Percentiles rank a stretch among this genome's conserved stretches.
Evolutionary conservation across 2,888 invertebrate species (phyloP).

Genomic region (Melanargia galathea): DNA sequence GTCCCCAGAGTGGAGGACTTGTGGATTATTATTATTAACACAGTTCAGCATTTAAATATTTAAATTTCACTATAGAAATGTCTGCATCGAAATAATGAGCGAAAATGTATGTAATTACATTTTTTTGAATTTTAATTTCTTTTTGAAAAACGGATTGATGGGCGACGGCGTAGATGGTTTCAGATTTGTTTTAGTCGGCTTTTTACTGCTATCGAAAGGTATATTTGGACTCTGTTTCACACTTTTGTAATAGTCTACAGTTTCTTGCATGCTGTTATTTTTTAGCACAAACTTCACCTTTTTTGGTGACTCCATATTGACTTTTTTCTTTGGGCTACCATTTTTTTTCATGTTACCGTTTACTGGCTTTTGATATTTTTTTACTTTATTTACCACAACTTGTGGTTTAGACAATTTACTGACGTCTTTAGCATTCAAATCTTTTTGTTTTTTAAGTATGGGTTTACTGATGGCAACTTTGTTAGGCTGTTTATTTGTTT

Average conservation of each 20-base stretch:
- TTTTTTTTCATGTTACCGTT: conserved; percentile 31
- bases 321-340: conserved; percentile 39
- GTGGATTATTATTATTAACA: no score
- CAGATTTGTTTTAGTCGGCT: conserved; percentile 87
- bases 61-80: no score
- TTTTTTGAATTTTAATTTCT: conserved; percentile 48
- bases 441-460: conserved; percentile 14
- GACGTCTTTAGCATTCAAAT: conserved; percentile 12
- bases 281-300: conserved; percentile 88
- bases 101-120: no score
- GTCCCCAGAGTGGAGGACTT: no score
- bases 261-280: conserved; percentile 87
- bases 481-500: conserved; percentile 36
- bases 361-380: conserved; percentile 56
- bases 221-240: conserved; percentile 87
- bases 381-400: conserved; percentile 57
- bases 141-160: conserved; percentile 89
- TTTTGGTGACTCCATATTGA: conserved; percentile 70
- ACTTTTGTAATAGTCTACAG: conserved; percentile 87
- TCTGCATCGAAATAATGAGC: no score
- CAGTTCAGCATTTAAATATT: no score
- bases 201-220: conserved; percentile 87
- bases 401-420: conserved; percentile 38
- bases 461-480: background rate
- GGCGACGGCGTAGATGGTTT: conserved; percentile 87